A percentile compares a stretch with the other conserved stretches of the same genome.
These are phyloP conservation scores for Cheilosia variabilis DNA, from an alignment of 2,888 invertebrate genomes.

Conservation along the genomic window DNA sequence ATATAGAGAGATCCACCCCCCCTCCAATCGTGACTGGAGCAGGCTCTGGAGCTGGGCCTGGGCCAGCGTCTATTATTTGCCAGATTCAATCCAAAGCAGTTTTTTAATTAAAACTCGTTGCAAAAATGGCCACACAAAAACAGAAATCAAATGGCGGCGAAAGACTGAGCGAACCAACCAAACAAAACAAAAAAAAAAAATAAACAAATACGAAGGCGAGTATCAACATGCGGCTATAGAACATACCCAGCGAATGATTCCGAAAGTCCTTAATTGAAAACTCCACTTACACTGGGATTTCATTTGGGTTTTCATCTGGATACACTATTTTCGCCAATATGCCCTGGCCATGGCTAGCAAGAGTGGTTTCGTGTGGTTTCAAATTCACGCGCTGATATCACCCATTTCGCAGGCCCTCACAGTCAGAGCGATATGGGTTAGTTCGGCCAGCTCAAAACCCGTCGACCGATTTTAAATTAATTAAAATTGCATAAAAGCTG, in stretches of 20 bases:
- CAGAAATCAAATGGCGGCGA: constrained; percentile 67
- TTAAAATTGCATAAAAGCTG: constrained; percentile 54
- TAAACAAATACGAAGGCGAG: constrained; percentile 1
- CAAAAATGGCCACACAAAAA: constrained; percentile 59
- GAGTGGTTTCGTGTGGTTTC: constrained; percentile 45
- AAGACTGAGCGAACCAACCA: constrained; percentile 37
- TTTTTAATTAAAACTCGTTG: constrained; percentile 74
- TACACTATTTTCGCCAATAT: constrained; percentile 60
- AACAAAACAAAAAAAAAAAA: constrained; percentile 16
- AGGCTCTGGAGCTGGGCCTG: constrained; percentile 28
- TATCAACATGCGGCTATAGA: not conserved
- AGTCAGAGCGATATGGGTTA: not conserved
- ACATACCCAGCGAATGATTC: constrained; percentile 49
- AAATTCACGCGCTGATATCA: constrained; percentile 6
- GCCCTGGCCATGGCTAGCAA: constrained; percentile 36
- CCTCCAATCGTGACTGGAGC: constrained; percentile 6
- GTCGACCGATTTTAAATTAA: constrained; percentile 64
- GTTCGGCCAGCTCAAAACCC: constrained; percentile 21
- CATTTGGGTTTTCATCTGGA: constrained; percentile 69
- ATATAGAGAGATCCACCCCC: not conserved
- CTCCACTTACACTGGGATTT: constrained; percentile 73
- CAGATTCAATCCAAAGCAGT: constrained; percentile 73
- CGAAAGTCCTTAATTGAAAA: constrained; percentile 74
- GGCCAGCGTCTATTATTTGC: constrained; percentile 65
- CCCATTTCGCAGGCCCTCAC: not conserved